A percentile compares a stretch with the other conserved stretches of the same genome.
Conservation (phyloP, 2,797 vertebrate genomes). For the Falco naumanni region DNA sequence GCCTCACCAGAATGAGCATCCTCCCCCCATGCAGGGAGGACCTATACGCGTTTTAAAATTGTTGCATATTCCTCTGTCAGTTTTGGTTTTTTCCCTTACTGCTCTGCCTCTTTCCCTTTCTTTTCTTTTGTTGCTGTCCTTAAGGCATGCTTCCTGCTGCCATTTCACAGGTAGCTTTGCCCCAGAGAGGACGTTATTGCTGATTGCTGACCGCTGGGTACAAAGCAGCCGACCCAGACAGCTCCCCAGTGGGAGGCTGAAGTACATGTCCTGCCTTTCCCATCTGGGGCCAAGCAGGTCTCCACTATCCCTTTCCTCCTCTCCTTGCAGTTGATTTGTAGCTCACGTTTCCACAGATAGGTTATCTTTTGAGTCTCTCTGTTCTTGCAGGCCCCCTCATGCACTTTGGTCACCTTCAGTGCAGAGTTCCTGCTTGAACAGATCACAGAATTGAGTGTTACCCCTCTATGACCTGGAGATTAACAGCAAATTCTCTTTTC, state of each 20-base stretch:
- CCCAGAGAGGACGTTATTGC: neutral
- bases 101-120: neutral
- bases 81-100: neutral
- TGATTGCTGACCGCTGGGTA: neutral
- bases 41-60: neutral
- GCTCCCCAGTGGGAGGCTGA: neutral
- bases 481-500: conserved; percentile 13
- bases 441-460: neutral
- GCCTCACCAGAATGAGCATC: neutral
- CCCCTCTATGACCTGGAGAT: neutral
- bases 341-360: neutral
- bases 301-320: neutral
- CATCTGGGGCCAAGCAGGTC: neutral
- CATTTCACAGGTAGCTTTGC: neutral
- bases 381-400: neutral
- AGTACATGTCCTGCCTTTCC: neutral
- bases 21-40: neutral
- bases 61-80: neutral
- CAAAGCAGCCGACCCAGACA: neutral
- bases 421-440: neutral
- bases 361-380: neutral
- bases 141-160: neutral
- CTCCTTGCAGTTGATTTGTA: neutral
- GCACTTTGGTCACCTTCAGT: neutral
- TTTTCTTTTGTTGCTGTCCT: neutral